These are phyloP conservation scores for Tricholaema leucomelas DNA, from an alignment of 2,113 vertebrate species.

Conservation along the genomic window DNA sequence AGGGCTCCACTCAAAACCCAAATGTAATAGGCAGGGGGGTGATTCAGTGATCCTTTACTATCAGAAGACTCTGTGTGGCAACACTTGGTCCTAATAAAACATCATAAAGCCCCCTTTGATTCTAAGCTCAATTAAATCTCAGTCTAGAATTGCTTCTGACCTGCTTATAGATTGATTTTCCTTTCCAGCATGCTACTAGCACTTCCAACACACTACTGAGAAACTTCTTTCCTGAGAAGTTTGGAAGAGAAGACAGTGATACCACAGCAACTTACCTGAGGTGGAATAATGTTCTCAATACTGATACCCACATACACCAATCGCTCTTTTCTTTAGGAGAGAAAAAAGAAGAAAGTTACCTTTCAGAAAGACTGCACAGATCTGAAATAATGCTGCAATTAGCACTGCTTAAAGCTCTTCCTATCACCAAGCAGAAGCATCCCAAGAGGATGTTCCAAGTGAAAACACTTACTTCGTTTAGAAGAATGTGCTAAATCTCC, in stretches of 20 bases:
- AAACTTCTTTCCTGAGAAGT: not conserved
- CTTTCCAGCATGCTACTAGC: not conserved
- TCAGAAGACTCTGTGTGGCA: not conserved
- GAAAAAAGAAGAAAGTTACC: not conserved
- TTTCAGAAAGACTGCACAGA: not conserved
- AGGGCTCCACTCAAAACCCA: not conserved
- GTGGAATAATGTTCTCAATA: constrained; percentile 98
- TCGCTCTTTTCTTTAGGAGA: constrained; percentile 87
- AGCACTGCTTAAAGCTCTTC: not conserved
- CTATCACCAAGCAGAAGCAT: not conserved
- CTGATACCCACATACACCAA: constrained; percentile 98
- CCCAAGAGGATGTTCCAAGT: not conserved
- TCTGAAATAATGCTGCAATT: not conserved
- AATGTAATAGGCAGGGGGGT: accelerated
- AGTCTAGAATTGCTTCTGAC: not conserved
- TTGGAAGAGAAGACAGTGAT: not conserved
- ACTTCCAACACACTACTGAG: not conserved
- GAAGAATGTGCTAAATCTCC: not conserved
- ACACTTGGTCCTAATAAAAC: not conserved
- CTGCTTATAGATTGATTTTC: not conserved
- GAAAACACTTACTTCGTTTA: not conserved
- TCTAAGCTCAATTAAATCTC: not conserved
- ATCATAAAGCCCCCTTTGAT: not conserved
- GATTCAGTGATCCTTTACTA: no score
- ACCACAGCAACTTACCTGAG: constrained; percentile 82